Conservation (phyloP, 30 jellyfish, hydroid and myxozoan species). For the Pseudorhiza aurosa region DNA sequence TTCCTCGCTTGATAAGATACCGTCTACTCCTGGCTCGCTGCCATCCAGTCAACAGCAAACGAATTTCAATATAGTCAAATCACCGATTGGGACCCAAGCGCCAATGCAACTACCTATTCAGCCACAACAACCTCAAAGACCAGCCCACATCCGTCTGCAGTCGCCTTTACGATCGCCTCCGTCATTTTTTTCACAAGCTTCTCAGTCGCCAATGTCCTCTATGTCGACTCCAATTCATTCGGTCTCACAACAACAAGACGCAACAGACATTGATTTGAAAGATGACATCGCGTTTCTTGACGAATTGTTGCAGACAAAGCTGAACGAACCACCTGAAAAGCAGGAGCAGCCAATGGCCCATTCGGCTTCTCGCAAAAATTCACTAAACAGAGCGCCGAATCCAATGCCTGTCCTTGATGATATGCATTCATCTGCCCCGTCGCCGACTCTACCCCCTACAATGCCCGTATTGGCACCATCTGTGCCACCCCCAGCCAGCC, state of each 20-base stretch:
- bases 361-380: slow-evolving; percentile 24
- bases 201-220: slow-evolving; percentile 64
- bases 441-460: slow-evolving; percentile 62
- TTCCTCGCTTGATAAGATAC: slow-evolving; percentile 28
- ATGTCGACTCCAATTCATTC: slow-evolving; percentile 52
- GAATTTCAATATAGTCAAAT: slow-evolving; percentile 48
- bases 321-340: slow-evolving; percentile 49
- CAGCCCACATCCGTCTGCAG: slow-evolving; percentile 36
- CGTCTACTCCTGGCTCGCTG: slow-evolving; percentile 23
- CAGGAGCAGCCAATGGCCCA: slow-evolving; percentile 23
- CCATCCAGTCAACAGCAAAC: slow-evolving; percentile 34
- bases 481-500: slow-evolving; percentile 57
- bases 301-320: slow-evolving; percentile 49
- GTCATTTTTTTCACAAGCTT: slow-evolving; percentile 51
- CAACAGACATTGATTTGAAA: slow-evolving; percentile 48
- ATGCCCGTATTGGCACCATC: slow-evolving; percentile 67
- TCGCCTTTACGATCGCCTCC: slow-evolving; percentile 72
- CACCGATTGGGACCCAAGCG: slow-evolving; percentile 53
- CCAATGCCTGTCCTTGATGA: slow-evolving; percentile 69
- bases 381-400: slow-evolving; percentile 46
- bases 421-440: slow-evolving; percentile 64
- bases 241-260: slow-evolving; percentile 42
- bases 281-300: slow-evolving; percentile 63
- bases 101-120: slow-evolving; percentile 43
- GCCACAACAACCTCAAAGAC: slow-evolving; percentile 47